Base-by-base conservation (phyloP, 2,888 invertebrate genomes). In the Drosophila limbata region DNA sequence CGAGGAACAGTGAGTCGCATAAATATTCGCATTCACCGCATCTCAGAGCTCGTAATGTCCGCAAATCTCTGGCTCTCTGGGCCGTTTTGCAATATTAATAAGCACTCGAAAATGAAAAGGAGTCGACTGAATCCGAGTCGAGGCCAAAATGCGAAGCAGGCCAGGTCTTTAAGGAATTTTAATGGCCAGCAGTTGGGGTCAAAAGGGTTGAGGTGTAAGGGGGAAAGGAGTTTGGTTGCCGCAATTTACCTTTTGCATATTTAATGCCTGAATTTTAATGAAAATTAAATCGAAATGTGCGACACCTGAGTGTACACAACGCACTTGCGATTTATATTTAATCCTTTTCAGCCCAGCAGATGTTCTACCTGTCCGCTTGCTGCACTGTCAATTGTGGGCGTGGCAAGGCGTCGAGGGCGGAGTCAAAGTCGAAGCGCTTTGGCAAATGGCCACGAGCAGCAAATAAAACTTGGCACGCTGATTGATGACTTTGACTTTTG, bases 281-380 rank as follows among this genome's bases (percentile, higher is more conserved):
- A 90, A 90, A 90, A 90, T 90, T 90, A 90, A 98, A 93, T 94
- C 99, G 79, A 97, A 98, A 93, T 95, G 97, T 77, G 66, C 79
- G 82, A 89, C 89, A 83, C 89, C 84, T 73, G 89, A 68, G 80
- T 25, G 59, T 51, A 51, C 50, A 56, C 69, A 69, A 73, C 76
- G 79, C 73, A 57, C 76, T 81, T 67, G 79, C 73, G 76, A 84
- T 71, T 81, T 84, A 81, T 81, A 68, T 78, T 86, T 84, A 84
- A 88, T 78, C 89, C 89, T 80, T 80, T 83, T 62, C 37, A 47
- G 66, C 48, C 48, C 51, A 57, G 31, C 75, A 75, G 69, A 55
- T 67, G 61, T 53, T 31, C 47, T 4, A 19, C 19, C 19, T 2
- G 28, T 13, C 8, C 6, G 33, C 5, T 31, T 2, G 13, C 21